Percentiles rank a stretch among this genome's conserved stretches.
Conservation (phyloP, 2,888 invertebrate species). For the Epicampocera succincta region DNA sequence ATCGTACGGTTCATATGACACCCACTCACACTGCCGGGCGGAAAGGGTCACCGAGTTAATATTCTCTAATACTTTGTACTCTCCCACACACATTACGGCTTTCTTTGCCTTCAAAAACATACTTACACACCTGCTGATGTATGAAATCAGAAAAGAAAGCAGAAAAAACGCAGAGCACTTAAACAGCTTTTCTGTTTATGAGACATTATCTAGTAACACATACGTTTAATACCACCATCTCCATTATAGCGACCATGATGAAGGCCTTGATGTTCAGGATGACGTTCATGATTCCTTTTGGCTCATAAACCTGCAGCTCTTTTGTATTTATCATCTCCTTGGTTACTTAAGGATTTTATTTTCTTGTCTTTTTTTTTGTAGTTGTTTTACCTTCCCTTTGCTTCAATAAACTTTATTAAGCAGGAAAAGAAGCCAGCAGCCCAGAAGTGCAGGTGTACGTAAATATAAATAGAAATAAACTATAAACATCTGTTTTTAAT, state of each 20-base stretch:
- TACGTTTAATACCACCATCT: not conserved
- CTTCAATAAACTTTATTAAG: conserved; percentile 7
- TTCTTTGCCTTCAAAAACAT: not conserved
- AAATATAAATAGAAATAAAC: conserved; percentile 23
- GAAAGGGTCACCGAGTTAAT: conserved; percentile 16
- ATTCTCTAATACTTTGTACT: not conserved
- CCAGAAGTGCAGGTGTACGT: conserved; percentile 16
- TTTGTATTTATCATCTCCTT: conserved; percentile 19
- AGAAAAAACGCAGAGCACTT: not conserved
- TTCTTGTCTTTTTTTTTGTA: not conserved
- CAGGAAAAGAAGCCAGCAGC: not conserved
- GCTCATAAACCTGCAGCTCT: conserved; percentile 27
- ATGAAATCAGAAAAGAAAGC: conserved; percentile 13
- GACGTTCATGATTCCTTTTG: conserved; percentile 24
- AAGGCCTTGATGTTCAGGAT: conserved; percentile 41
- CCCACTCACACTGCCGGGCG: not conserved
- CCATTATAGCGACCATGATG: conserved; percentile 2
- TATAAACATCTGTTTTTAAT: conserved; percentile 43
- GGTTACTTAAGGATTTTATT: conserved; percentile 34
- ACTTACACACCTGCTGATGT: not conserved
- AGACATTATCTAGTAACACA: conserved; percentile 27
- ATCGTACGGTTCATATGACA: conserved; percentile 4
- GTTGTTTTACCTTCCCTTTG: no score
- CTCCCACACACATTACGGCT: not conserved
- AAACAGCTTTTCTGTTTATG: conserved; percentile 50